Base-by-base conservation (phyloP, 2,797 vertebrate species). In the Sphaeramia orbicularis region DNA sequence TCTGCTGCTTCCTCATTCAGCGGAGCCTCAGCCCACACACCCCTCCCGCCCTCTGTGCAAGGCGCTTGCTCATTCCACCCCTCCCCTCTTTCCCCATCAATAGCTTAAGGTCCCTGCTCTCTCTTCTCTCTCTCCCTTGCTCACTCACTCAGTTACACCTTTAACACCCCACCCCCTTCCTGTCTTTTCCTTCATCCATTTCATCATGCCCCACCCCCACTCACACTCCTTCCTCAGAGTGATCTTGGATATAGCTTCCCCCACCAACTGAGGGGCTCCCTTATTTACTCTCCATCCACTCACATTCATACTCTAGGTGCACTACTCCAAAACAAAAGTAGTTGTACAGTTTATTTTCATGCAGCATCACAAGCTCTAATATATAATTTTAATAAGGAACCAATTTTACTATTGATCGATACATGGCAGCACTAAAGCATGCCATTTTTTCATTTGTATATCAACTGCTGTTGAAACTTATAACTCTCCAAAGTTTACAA, bases 1-100 rank as follows among this genome's bases (percentile, higher is more conserved):
- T 94, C 89, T 90, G 84, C 90, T 83, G 92, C 93, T 95, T 94
- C 93, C 94, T 94, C 92, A 92, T 94, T 94, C 92, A 92, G 86
- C 74, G 8, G 70, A 87, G 91, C 76, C 89, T 91, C 92, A 86
- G 88, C 93, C 91, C 91, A 92, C 92, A 86, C 90, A 90, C 73
- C 71, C 88, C 87, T 84, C 87, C 80, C 82, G 69, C 88, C 62
- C 74, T 69, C 78, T 27, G 82, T 86, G 81, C 62, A 51, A 84
- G 53, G 55, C 64, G 66, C 80, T 81, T 70, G 65, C 83, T 90
- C 83, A 83, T 71, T 85, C 77, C 74, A 81, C 88, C 89, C 89
- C 86, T 84, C 85, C 89, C 78, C 72, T 88, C 68, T 74, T 77
- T 81, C 71, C 74, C 85, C 89, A 89, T 92, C 92, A 91, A 92